phyloP scores from a whole-genome alignment of 2,888 invertebrate genomes.

The Phymatocera aterrima region DNA sequence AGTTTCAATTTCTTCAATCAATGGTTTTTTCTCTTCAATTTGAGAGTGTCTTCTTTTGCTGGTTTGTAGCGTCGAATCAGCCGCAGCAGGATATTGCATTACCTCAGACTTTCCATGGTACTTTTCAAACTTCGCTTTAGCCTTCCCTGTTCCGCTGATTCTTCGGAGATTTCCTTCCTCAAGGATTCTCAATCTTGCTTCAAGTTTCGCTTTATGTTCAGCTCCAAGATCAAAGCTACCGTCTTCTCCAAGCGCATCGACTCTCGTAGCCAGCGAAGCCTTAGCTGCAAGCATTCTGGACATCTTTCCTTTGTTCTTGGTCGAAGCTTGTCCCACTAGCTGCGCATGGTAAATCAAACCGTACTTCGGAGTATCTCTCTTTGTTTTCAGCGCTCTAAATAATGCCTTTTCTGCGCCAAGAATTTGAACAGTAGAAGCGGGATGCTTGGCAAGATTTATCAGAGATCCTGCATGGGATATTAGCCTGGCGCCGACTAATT shows the following conservation, averaged over 20 bases:
- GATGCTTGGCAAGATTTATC: conserved; percentile 97
- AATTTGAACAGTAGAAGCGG: conserved; percentile 98
- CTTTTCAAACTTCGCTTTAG: conserved; percentile 93
- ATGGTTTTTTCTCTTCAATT: conserved; percentile 66
- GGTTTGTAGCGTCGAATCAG: conserved; percentile 87
- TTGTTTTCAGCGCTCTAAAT: conserved; percentile 97
- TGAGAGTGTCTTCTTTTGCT: conserved; percentile 80
- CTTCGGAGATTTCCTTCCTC: conserved; percentile 90
- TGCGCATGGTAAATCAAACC: conserved; percentile 98
- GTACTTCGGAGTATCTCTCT: conserved; percentile 99
- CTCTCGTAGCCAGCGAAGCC: conserved; percentile 92
- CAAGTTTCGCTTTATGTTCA: conserved; percentile 92
- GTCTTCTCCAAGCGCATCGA: conserved; percentile 97
- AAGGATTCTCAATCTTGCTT: conserved; percentile 85
- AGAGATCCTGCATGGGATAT: conserved; percentile 99
- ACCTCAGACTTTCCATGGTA: conserved; percentile 90
- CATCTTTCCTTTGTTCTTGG: conserved; percentile 95
- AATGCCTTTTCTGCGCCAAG: conserved; percentile 99
- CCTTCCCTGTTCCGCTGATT: conserved; percentile 93
- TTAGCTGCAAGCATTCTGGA: conserved; percentile 98
- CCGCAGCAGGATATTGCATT: conserved; percentile 85
- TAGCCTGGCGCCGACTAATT: conserved; percentile 96
- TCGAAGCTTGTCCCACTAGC: conserved; percentile 91
- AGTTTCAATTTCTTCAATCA: conserved; percentile 69
- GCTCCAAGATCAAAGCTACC: conserved; percentile 89